These are phyloP conservation scores for Drosophila albomicans DNA, from an alignment of 1,140 invertebrate species.

Conservation along the genomic window DNA sequence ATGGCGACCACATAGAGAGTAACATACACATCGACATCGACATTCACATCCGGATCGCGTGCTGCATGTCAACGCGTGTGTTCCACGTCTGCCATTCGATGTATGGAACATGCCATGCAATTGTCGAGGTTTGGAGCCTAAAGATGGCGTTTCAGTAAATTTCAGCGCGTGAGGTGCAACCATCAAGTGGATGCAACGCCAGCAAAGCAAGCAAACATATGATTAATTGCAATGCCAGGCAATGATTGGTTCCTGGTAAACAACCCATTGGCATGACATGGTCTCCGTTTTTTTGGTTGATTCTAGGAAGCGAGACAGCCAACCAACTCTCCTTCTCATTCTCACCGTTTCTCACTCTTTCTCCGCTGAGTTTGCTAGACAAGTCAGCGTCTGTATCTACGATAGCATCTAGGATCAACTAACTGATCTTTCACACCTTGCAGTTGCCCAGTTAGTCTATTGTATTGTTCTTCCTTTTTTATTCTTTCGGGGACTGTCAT, in stretches of 20 bases:
- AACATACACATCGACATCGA: slow-evolving; percentile 31
- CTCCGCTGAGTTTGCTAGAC: slow-evolving; percentile 42
- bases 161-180: slow-evolving; percentile 60
- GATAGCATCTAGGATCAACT: slow-evolving; percentile 57
- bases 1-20: slow-evolving; percentile 38
- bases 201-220: slow-evolving; percentile 37
- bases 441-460: slow-evolving; percentile 28
- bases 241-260: slow-evolving; percentile 80
- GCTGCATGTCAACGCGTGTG: slow-evolving; percentile 82
- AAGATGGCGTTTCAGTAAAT: slow-evolving; percentile 39
- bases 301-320: slow-evolving; percentile 4
- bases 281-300: no score
- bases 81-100: slow-evolving; percentile 69
- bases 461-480: slow-evolving; percentile 13
- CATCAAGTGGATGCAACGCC: slow-evolving; percentile 67
- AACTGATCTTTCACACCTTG: slow-evolving; percentile 74
- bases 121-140: slow-evolving; percentile 35
- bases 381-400: slow-evolving; percentile 61
- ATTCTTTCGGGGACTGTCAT: slow-evolving; percentile 23
- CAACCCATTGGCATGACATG: slow-evolving; percentile 58
- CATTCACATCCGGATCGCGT: slow-evolving; percentile 69
- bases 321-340: not conserved
- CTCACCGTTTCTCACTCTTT: not conserved
- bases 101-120: slow-evolving; percentile 40
- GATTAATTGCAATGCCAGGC: slow-evolving; percentile 74